phyloP scores from a whole-genome alignment of 2,888 invertebrate species.

The Volucella zonaria region DNA sequence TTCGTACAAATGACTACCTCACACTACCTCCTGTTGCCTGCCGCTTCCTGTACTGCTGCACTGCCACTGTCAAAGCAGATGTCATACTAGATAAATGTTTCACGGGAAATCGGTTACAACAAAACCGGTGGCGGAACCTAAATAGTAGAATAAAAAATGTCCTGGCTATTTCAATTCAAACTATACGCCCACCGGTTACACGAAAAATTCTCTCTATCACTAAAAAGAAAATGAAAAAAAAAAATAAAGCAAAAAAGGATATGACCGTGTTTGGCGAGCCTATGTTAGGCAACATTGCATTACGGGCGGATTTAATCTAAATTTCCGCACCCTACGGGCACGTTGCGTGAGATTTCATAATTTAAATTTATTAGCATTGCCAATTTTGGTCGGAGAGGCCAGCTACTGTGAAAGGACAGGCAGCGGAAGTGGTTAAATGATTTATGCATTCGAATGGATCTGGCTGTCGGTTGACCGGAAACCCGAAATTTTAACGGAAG shows the following conservation, averaged over 20 bases:
- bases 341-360: conserved; percentile 63
- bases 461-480: conserved; percentile 7
- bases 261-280: background rate
- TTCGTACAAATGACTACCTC: conserved; percentile 37
- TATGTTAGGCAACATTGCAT: conserved; percentile 33
- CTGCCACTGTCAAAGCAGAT: conserved; percentile 6
- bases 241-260: conserved; percentile 22
- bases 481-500: conserved; percentile 45
- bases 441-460: conserved; percentile 41
- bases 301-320: conserved; percentile 67
- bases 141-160: conserved; percentile 33
- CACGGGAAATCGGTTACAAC: conserved; percentile 47
- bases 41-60: too few relatives aligned
- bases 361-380: conserved; percentile 61
- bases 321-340: conserved; percentile 54
- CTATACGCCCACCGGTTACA: conserved; percentile 15
- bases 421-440: conserved; percentile 43
- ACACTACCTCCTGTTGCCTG: background rate
- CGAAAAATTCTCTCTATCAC: conserved; percentile 13
- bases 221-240: background rate
- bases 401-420: background rate
- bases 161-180: conserved; percentile 21
- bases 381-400: conserved; percentile 33
- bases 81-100: conserved; percentile 42
- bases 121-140: conserved; percentile 8